Evolutionary conservation across 2,113 vertebrate species (phyloP), one percentile per base, ranked within the genome.

Genomic region (Cercocebus atys): DNA sequence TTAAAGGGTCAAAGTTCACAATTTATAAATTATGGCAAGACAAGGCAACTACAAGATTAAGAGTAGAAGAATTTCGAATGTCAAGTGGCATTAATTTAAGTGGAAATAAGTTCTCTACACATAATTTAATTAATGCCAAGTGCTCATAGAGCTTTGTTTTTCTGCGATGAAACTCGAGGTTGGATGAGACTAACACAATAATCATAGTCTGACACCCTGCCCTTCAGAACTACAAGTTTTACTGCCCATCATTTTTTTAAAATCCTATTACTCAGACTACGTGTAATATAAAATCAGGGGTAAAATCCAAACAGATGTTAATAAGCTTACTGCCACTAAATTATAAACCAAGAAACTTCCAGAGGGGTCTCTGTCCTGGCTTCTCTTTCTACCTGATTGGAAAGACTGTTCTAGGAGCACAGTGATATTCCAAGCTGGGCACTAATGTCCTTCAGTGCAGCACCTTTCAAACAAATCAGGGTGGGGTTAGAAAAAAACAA

Each of bases 51-150:
- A 96, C 1, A 17, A 94, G 73, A 96, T 64, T 76, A 91, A 95
- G 85, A 68, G 38, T 38, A 97, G 72, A 73, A 84, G 66, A 92
- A 97, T 96, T 95, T 59, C 83, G 86, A 91, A 84, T 88, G 86
- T 97, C 93, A 96, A 98, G 82, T 91, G 66, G 47, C 86, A 98
- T 97, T 95, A 93, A 97, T 93, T 94, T 97, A 94, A 91, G 73
- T 94, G 96, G 43, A n/a, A 93, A 86, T 89, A 96, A 94, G 25
- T 92, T 95, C 23, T 80, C 83, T 94, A 84, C 8, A 81, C n/a
- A 82, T 97, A 70, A 95, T 96, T 90, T 95, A 93, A 97, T 88
- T 97, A 95, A 91, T 83, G 70, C 40, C 45, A 92, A 90, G 72
- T 61, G 25, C 38, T 88, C 30, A 2, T 2, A 90, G 8, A 88